Base-by-base conservation (phyloP, 2,797 vertebrate species). In the Sebastes umbrosus region DNA sequence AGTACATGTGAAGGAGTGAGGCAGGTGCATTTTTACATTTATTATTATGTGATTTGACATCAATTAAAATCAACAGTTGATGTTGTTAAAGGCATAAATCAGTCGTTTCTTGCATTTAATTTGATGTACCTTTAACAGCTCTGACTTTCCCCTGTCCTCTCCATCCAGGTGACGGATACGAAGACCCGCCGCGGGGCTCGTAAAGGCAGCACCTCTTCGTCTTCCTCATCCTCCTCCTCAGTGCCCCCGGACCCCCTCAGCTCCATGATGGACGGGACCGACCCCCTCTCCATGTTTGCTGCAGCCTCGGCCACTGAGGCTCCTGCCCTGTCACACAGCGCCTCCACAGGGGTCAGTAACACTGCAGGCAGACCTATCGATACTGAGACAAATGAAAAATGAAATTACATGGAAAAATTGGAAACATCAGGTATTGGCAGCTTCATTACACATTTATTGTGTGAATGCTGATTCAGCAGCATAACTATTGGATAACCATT, bases 281-380 rank as follows among this genome's bases (percentile, higher is more conserved):
- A 99, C 84, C 98, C 98, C 1, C 92, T 99, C 73, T 99, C 98
- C 0, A 77, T 99, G 91, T 99, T 99, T 31, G 98, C 98, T 1
- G 97, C 98, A 7, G 94, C 94, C 0, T 93, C 94, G 0, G 88
- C 69, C 59, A 69, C 1, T 14, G 95, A 96, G 75, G n/a, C 85
- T 8, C 87, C 92, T 0, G 13, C 84, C 20, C 18, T 94, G 54
- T 39, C 94, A 3, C 94, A 94, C 85, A 93, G 93, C 77, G 60
- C 83, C 77, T 94, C 93, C 7, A 20, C 91, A 2, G 95, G 92
- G 94, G 96, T 96, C 62, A 89, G 93, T 79, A 32, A 31, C 7
- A 0, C 34, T 65, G 27, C 50, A 20, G 16, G 62, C 6, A 25
- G 43, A 46, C 50, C 20, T 52, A 14, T 9, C 18, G 22, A 59